These are phyloP conservation scores for Ruditapes philippinarum DNA, from an alignment of 1,140 invertebrate species.

Conservation along the genomic window DNA sequence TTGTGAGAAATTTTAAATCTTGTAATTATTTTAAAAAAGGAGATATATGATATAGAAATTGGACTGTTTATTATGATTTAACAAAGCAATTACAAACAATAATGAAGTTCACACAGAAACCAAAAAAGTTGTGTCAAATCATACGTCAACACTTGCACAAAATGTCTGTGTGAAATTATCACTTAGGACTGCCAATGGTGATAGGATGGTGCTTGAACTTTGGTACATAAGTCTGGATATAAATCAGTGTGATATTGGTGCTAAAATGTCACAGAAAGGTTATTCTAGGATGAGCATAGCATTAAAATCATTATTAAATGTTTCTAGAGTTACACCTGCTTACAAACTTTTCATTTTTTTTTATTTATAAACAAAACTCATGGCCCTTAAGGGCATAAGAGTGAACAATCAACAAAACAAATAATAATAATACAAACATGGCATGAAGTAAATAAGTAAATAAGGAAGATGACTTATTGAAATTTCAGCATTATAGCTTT, in stretches of 20 bases:
- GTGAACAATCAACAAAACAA: too few relatives aligned
- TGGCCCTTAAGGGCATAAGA: too few relatives aligned
- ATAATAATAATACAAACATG: too few relatives aligned
- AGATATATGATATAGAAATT: too few relatives aligned
- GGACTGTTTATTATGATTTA: too few relatives aligned
- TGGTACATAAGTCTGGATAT: constrained; percentile 87
- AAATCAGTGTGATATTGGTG: constrained; percentile 83
- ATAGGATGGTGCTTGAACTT: constrained; percentile 95
- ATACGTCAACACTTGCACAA: constrained; percentile 81
- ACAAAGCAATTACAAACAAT: constrained; percentile 93
- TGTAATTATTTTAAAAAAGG: too few relatives aligned
- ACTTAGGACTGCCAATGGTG: constrained; percentile 95
- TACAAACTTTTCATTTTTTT: constrained; percentile 98
- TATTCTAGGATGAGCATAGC: constrained; percentile 97
- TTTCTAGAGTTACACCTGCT: constrained; percentile 95
- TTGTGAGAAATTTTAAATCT: too few relatives aligned
- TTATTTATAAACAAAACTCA: too few relatives aligned
- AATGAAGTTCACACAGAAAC: too few relatives aligned
- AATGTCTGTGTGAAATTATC: constrained; percentile 98
- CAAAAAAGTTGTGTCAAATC: constrained; percentile 90
- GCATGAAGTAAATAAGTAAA: too few relatives aligned
- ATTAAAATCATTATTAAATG: constrained; percentile 95
- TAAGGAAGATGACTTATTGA: too few relatives aligned
- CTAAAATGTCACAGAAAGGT: constrained; percentile 93
- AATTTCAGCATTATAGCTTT: too few relatives aligned